Conservation (phyloP, 1,140 invertebrate species). For the Atopsyche davidsoni region DNA sequence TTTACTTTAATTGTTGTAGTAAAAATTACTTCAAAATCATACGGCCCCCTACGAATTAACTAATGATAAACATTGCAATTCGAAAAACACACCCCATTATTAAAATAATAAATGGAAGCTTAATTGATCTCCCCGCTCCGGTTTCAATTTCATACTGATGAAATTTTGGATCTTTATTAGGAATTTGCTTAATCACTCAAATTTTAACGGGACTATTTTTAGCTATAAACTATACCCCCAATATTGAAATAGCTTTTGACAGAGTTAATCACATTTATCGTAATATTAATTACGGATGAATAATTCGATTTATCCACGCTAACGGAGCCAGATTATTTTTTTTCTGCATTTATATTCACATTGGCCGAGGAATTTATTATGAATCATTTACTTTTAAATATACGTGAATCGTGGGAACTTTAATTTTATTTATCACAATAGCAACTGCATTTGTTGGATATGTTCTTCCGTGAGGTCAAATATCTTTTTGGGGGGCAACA, state of each 20-base stretch:
- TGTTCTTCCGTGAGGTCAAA: slow-evolving; percentile 65
- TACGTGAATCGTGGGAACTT: slow-evolving; percentile 51
- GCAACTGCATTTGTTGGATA: slow-evolving; percentile 62
- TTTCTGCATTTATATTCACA: slow-evolving; percentile 48
- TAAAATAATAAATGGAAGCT: slow-evolving; percentile 47
- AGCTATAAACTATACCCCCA: slow-evolving; percentile 53
- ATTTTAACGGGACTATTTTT: slow-evolving; percentile 54
- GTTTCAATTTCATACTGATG: slow-evolving; percentile 48
- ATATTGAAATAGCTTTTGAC: slow-evolving; percentile 51
- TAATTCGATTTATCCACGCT: slow-evolving; percentile 52
- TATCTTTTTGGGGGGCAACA: slow-evolving; percentile 65
- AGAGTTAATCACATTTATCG: slow-evolving; percentile 50
- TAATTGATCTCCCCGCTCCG: slow-evolving; percentile 51
- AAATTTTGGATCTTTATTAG: slow-evolving; percentile 54
- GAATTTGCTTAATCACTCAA: slow-evolving; percentile 54
- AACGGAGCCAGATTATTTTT: slow-evolving; percentile 53
- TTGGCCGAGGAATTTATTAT: slow-evolving; percentile 53
- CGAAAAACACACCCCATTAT: slow-evolving; percentile 40
- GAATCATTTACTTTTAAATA: slow-evolving; percentile 47
- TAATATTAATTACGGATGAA: slow-evolving; percentile 51
- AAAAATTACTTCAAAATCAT: too few relatives aligned
- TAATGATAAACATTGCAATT: slow-evolving; percentile 43
- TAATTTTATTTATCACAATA: slow-evolving; percentile 57
- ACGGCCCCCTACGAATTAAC: too few relatives aligned
- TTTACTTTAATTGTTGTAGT: too few relatives aligned